A percentile compares a stretch with the other conserved stretches of the same genome.
These are phyloP conservation scores for Nomada fabriciana DNA, from an alignment of 2,888 invertebrate species.

Conservation along the genomic window DNA sequence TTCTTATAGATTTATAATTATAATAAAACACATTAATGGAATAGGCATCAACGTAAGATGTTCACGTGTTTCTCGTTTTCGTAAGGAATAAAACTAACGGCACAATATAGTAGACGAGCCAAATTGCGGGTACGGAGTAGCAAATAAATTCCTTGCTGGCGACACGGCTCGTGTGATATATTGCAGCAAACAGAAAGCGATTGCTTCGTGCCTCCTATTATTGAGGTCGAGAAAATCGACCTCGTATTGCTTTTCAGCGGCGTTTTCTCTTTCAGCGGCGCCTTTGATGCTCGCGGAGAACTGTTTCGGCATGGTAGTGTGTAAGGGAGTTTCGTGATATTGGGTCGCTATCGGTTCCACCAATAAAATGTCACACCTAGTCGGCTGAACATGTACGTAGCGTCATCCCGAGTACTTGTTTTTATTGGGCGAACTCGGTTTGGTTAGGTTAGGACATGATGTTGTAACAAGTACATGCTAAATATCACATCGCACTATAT, in stretches of 20 bases:
- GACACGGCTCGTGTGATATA: conserved; percentile 25
- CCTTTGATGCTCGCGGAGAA: conserved; percentile 56
- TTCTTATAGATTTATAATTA: neutral
- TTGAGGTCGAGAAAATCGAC: conserved; percentile 62
- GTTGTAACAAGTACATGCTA: neutral
- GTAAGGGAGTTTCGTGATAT: conserved; percentile 50
- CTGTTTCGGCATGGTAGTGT: conserved; percentile 52
- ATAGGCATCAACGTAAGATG: neutral
- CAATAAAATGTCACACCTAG: conserved; percentile 42
- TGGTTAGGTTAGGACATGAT: neutral
- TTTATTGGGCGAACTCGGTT: conserved; percentile 23
- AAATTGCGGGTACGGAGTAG: conserved; percentile 1
- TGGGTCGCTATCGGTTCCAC: conserved; percentile 45
- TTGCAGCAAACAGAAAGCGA: conserved; percentile 38
- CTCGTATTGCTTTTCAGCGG: conserved; percentile 49
- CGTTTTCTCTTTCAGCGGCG: conserved; percentile 27
- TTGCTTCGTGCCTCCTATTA: conserved; percentile 53
- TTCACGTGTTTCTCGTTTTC: neutral
- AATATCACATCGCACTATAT: neutral
- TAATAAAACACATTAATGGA: neutral
- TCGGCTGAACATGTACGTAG: conserved; percentile 6
- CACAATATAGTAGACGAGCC: neutral
- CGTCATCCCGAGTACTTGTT: conserved; percentile 14
- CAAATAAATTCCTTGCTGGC: conserved; percentile 35
- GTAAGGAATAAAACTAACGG: conserved; percentile 12